Percentiles rank a stretch among this genome's conserved stretches.
These are phyloP conservation scores for Nesospiza acunhae DNA, from an alignment of 2,113 vertebrate species.

Conservation along the genomic window DNA sequence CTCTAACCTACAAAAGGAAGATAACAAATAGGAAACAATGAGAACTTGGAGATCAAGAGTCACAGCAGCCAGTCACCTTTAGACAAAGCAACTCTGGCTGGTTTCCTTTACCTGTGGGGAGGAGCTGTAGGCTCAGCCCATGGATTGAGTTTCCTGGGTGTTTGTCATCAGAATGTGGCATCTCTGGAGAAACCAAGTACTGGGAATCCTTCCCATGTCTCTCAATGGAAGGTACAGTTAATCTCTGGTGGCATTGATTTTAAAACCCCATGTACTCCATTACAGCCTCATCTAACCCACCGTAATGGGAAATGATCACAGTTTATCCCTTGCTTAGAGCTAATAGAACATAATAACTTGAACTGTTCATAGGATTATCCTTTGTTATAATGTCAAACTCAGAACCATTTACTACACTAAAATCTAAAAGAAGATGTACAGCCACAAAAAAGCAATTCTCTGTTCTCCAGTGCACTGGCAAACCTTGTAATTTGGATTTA, in stretches of 20 bases:
- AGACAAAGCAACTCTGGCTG: neutral
- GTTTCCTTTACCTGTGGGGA: neutral
- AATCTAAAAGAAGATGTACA: neutral
- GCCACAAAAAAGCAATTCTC: neutral
- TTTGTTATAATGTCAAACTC: neutral
- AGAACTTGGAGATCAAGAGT: neutral
- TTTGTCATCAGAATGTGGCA: neutral
- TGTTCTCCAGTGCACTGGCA: neutral
- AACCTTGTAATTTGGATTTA: neutral
- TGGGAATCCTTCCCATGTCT: neutral
- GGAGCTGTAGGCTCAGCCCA: neutral
- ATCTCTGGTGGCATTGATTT: neutral
- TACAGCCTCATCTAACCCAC: neutral
- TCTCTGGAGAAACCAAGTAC: neutral
- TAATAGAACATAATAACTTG: neutral
- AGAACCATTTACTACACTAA: neutral
- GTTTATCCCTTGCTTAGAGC: neutral
- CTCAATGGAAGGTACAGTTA: neutral
- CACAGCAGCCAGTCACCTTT: neutral
- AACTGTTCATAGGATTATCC: neutral
- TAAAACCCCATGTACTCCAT: neutral
- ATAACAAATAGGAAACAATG: neutral
- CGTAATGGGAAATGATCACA: neutral
- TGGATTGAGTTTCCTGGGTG: neutral
- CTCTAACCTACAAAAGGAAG: neutral